These are phyloP conservation scores for Argynnis bischoffii DNA, from an alignment of 2,888 invertebrate genomes.

Conservation along the genomic window DNA sequence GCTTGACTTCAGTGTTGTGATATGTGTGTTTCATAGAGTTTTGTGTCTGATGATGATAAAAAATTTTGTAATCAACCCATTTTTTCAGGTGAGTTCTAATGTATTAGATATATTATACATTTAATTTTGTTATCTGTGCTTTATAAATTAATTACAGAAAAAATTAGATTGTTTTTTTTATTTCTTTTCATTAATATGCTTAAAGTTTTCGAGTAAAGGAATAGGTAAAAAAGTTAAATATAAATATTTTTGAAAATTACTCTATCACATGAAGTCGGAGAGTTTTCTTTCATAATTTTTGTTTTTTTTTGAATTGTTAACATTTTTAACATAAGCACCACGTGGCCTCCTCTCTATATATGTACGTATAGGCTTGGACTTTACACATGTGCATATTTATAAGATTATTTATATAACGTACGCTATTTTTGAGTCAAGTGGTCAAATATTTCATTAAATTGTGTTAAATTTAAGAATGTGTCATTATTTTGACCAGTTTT, in stretches of 20 bases:
- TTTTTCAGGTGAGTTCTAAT: constrained; percentile 7
- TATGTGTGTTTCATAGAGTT: constrained; percentile 3
- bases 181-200: too few relatives aligned
- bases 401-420: not conserved
- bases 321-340: constrained; percentile 3
- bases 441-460: too few relatives aligned
- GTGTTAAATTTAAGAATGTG: too few relatives aligned
- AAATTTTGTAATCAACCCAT: not conserved
- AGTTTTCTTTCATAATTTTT: too few relatives aligned
- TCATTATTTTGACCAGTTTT: too few relatives aligned
- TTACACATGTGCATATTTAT: not conserved
- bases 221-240: not conserved
- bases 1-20: constrained; percentile 11
- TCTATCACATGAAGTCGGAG: too few relatives aligned
- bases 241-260: not conserved
- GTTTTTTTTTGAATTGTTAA: not conserved
- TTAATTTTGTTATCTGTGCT: too few relatives aligned
- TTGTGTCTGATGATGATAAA: constrained; percentile 5
- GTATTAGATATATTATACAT: too few relatives aligned
- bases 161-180: too few relatives aligned
- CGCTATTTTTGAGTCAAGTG: too few relatives aligned
- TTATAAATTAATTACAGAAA: too few relatives aligned
- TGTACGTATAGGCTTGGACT: not conserved
- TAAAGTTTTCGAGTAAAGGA: too few relatives aligned
- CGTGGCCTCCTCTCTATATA: constrained; percentile 2